Conservation (phyloP, 2,888 invertebrate species). For the Geotrupes spiniger region DNA sequence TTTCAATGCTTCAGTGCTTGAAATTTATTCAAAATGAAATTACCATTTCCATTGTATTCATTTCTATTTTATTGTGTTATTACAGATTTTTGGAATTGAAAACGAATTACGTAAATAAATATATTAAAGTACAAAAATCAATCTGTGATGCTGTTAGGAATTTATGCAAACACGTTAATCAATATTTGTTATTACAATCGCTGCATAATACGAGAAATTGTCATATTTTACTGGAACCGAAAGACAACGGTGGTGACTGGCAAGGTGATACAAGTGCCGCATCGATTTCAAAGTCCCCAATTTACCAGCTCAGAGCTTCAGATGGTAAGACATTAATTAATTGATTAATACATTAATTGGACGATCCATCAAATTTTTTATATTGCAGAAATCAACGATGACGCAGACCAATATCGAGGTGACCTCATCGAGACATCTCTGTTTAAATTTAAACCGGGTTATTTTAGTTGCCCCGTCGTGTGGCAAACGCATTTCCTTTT, state of each 20-base stretch:
- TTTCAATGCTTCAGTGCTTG: no score
- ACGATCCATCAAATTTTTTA: conserved; percentile 1
- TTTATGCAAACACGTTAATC: conserved; percentile 65
- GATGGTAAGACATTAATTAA: conserved; percentile 41
- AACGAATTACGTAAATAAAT: conserved; percentile 53
- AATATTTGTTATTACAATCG: conserved; percentile 65
- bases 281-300: conserved; percentile 35
- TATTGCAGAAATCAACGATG: conserved; percentile 41
- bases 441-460: conserved; percentile 59
- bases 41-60: no score
- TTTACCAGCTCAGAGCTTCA: conserved; percentile 42
- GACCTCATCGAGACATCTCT: conserved; percentile 48
- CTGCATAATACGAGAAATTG: conserved; percentile 66
- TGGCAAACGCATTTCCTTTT: conserved; percentile 68
- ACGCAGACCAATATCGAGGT: conserved; percentile 38
- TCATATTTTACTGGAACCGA: conserved; percentile 64
- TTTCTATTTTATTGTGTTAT: conserved; percentile 16
- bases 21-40: no score
- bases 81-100: conserved; percentile 55
- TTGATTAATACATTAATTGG: no score
- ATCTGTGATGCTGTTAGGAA: conserved; percentile 57
- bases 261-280: conserved; percentile 35
- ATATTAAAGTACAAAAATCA: conserved; percentile 53
- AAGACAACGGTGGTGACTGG: conserved; percentile 47
- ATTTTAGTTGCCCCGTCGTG: conserved; percentile 71